Conservation (phyloP, 2,113 vertebrate genomes). For the Bombycilla garrulus region DNA sequence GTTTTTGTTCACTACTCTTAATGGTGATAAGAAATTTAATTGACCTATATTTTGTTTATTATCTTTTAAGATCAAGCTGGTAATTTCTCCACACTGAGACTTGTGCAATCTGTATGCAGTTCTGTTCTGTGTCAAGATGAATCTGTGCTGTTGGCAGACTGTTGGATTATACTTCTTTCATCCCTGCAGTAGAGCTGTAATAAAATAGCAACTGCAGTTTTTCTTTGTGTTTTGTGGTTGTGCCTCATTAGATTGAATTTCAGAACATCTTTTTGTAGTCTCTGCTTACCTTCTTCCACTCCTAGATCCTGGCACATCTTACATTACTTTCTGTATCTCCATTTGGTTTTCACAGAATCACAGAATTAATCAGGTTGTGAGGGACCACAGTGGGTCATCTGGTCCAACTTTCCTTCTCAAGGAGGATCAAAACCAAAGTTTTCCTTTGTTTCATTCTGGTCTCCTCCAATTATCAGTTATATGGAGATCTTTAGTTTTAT, state of each 20-base stretch:
- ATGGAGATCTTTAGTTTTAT: background rate
- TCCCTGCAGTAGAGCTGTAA: background rate
- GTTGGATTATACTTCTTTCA: background rate
- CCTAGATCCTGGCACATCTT: background rate
- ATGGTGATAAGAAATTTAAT: background rate
- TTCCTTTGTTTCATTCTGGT: background rate
- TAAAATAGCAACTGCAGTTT: background rate
- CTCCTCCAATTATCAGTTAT: background rate
- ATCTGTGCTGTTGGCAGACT: background rate
- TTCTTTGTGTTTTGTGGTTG: background rate
- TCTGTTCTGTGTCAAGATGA: background rate
- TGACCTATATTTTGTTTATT: background rate
- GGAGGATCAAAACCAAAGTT: background rate
- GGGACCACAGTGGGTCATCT: background rate
- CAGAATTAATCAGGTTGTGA: background rate
- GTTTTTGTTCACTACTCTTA: background rate
- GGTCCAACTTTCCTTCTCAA: background rate
- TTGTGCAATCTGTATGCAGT: background rate
- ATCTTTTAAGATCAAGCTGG: background rate
- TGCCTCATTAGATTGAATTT: background rate
- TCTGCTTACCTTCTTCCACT: background rate
- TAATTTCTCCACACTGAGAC: background rate
- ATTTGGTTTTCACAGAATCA: background rate
- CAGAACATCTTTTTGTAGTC: background rate
- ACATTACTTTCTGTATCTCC: background rate